A percentile compares a stretch with the other conserved stretches of the same genome.
These are phyloP conservation scores for Leontopithecus rosalia DNA, from an alignment of 2,797 vertebrate genomes.

Conservation along the genomic window DNA sequence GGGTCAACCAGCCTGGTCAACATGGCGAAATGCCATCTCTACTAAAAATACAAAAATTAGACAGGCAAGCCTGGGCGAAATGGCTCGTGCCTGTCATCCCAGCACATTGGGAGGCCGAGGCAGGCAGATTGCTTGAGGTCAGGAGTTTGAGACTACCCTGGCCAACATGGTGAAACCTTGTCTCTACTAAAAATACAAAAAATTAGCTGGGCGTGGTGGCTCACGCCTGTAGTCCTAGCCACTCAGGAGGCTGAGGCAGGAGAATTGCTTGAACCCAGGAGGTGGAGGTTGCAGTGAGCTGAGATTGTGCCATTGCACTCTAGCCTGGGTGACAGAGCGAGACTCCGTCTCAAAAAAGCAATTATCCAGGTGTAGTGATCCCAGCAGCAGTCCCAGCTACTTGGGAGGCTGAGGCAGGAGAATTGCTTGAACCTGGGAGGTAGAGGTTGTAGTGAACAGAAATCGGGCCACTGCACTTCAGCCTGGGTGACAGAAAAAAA, in stretches of 20 bases:
- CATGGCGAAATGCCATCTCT: neutral
- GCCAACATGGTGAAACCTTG: neutral
- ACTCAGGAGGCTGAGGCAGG: neutral
- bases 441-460: neutral
- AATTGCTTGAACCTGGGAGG: neutral
- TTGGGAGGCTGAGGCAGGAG: neutral
- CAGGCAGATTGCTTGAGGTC: neutral
- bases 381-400: neutral
- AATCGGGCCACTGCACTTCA: neutral
- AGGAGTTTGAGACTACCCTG: neutral
- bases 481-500: neutral
- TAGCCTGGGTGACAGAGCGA: neutral
- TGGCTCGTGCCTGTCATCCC: neutral
- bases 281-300: neutral
- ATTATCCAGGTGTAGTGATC: neutral
- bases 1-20: neutral
- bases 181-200: neutral
- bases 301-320: neutral
- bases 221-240: neutral
- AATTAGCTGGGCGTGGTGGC: neutral
- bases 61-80: fast-evolving
- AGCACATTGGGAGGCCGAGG: neutral
- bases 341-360: neutral
- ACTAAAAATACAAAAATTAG: neutral
- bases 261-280: neutral